Percentiles rank a stretch among this genome's conserved stretches.
Conservation (phyloP, 2,888 invertebrate genomes). For the Tenthredo amoena region DNA sequence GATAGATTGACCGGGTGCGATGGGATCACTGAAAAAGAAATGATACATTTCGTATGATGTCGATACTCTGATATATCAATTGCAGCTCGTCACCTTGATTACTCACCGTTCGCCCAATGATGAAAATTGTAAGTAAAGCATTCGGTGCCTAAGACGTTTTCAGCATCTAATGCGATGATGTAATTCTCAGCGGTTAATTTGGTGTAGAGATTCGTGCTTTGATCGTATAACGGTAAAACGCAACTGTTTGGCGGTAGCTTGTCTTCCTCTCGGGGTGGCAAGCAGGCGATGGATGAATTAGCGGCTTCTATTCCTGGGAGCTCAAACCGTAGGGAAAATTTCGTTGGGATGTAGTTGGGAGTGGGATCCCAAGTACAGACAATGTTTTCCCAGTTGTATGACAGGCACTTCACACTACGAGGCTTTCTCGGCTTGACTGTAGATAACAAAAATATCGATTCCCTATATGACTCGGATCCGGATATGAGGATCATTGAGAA, state of each 20-base stretch:
- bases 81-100: not conserved
- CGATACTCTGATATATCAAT: not conserved
- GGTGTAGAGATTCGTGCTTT: conserved; percentile 79
- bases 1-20: conserved; percentile 79
- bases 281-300: conserved; percentile 64
- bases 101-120: conserved; percentile 80
- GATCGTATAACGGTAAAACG: conserved; percentile 77
- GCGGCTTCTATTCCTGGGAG: conserved; percentile 75
- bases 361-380: conserved; percentile 88
- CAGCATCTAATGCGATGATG: conserved; percentile 82
- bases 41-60: not conserved
- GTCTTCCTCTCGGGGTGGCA: conserved; percentile 68
- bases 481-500: not conserved
- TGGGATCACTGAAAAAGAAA: conserved; percentile 77
- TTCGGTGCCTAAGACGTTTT: conserved; percentile 82
- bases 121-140: conserved; percentile 80
- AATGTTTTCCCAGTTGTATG: conserved; percentile 86
- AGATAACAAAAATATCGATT: not conserved
- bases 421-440: conserved; percentile 83
- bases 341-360: conserved; percentile 80
- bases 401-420: conserved; percentile 86
- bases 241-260: conserved; percentile 73
- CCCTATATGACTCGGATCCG: not conserved
- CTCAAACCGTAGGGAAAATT: conserved; percentile 79
- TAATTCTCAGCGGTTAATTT: conserved; percentile 79